These are phyloP conservation scores for Notodonta dromedarius DNA, from an alignment of 2,888 invertebrate genomes.

Conservation along the genomic window DNA sequence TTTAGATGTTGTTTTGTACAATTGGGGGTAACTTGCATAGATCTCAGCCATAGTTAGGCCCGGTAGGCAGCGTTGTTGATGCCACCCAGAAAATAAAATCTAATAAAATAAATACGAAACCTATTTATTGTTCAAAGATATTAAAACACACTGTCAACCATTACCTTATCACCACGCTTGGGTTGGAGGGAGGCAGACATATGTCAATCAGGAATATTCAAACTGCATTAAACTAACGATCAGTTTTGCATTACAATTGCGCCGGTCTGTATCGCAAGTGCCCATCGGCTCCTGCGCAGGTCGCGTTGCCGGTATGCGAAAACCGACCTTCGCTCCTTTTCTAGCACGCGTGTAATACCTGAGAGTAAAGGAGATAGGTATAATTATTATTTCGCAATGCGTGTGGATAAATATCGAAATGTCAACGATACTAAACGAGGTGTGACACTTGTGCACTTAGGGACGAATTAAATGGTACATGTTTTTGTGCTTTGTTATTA, in stretches of 20 bases:
- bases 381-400: constrained; percentile 47
- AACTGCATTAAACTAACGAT: constrained; percentile 50
- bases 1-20: no score
- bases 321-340: constrained; percentile 27
- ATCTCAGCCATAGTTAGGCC: no score
- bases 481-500: no score
- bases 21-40: no score
- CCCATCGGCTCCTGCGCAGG: constrained; percentile 52
- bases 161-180: constrained; percentile 24
- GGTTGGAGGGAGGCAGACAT: constrained; percentile 32
- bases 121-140: constrained; percentile 7
- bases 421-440: constrained; percentile 46
- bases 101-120: no score
- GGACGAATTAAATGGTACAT: constrained; percentile 18
- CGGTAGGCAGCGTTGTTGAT: no score
- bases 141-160: neutral
- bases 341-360: neutral
- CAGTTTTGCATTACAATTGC: constrained; percentile 43
- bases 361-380: constrained; percentile 33
- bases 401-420: constrained; percentile 51
- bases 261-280: constrained; percentile 44
- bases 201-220: constrained; percentile 54
- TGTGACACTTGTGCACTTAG: constrained; percentile 18
- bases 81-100: no score
- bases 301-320: constrained; percentile 42